A percentile compares a stretch with the other conserved stretches of the same genome.
These are phyloP conservation scores for Brenthis ino DNA, from an alignment of 2,888 invertebrate species.

Conservation along the genomic window DNA sequence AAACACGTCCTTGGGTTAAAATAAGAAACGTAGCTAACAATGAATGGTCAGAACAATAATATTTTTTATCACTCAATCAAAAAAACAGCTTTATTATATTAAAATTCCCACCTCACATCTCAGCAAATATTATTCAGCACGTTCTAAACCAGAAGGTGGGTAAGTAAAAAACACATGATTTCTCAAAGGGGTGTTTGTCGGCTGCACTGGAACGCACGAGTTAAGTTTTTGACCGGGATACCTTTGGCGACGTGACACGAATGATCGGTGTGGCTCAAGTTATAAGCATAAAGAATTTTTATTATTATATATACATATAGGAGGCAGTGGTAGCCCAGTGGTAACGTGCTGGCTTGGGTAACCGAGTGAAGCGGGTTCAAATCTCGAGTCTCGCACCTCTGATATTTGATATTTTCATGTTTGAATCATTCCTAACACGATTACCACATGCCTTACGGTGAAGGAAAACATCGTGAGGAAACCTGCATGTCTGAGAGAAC, in stretches of 20 bases:
- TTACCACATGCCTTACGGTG: too few relatives aligned
- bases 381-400: too few relatives aligned
- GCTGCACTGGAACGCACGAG: constrained; percentile 66
- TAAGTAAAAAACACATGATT: constrained; percentile 73
- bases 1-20: too few relatives aligned
- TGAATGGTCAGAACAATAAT: not conserved
- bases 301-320: not conserved
- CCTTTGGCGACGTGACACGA: constrained; percentile 73
- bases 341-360: too few relatives aligned
- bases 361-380: too few relatives aligned
- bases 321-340: too few relatives aligned
- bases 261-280: constrained; percentile 50
- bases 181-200: constrained; percentile 76
- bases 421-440: too few relatives aligned
- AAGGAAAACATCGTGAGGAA: too few relatives aligned
- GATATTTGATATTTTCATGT: too few relatives aligned
- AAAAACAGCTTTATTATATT: constrained; percentile 34
- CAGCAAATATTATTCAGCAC: constrained; percentile 51
- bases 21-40: too few relatives aligned
- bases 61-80: not conserved
- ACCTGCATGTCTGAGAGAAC: too few relatives aligned
- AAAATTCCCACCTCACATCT: constrained; percentile 47
- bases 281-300: constrained; percentile 18
- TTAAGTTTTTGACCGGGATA: constrained; percentile 79
- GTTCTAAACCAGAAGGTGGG: constrained; percentile 50